phyloP scores from a whole-genome alignment of 2,113 vertebrate genomes.

The Genyomyrus donnyi region DNA sequence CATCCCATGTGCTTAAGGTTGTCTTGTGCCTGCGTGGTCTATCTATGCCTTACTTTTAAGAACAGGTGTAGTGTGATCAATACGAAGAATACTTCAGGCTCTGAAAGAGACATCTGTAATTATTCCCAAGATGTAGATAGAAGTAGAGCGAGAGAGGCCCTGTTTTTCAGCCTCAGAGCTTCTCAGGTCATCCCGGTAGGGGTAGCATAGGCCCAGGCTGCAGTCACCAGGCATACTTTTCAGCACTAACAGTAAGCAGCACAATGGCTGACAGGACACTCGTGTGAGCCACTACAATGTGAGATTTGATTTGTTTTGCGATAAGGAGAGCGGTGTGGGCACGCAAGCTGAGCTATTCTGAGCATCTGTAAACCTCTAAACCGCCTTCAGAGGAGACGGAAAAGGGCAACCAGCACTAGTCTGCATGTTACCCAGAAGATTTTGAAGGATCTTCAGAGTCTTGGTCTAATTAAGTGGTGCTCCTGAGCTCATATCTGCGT shows the following conservation, averaged over 20 bases:
- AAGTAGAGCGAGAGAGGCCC: slow-evolving; percentile 19
- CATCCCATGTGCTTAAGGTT: neutral
- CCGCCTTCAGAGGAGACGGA: neutral
- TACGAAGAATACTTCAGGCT: neutral
- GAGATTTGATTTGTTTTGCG: slow-evolving; percentile 33
- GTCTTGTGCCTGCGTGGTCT: neutral
- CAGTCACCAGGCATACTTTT: slow-evolving; percentile 37
- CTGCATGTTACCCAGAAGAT: neutral
- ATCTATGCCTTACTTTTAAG: neutral
- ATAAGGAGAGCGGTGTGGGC: slow-evolving; percentile 19
- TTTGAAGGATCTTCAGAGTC: neutral
- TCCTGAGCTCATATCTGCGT: neutral
- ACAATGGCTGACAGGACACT: slow-evolving; percentile 9
- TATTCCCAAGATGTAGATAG: slow-evolving; percentile 11
- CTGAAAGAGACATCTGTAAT: neutral
- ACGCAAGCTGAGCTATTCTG: neutral
- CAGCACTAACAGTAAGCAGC: slow-evolving; percentile 32
- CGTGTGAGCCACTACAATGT: neutral
- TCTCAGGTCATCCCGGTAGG: slow-evolving; percentile 21
- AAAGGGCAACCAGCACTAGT: neutral
- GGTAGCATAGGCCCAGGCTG: slow-evolving; percentile 21
- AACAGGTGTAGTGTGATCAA: neutral
- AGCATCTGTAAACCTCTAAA: neutral
- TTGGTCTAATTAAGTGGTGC: slow-evolving; percentile 3
- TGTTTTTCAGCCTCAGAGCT: slow-evolving; percentile 12